Conservation (phyloP, 2,888 invertebrate species). For the Cheilosia scutellata region DNA sequence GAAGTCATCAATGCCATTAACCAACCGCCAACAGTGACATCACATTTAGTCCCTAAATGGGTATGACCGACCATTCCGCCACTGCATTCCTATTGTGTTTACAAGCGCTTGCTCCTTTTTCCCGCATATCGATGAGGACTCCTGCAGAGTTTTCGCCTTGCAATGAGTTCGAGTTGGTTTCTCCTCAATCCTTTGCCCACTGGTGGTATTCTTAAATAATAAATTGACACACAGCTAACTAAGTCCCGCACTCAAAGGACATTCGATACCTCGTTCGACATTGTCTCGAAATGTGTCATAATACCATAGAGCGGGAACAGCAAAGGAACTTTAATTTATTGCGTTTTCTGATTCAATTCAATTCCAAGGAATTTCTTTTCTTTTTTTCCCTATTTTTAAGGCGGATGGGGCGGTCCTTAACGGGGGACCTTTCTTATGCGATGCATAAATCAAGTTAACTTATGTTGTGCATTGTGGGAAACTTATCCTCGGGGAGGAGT, state of each 20-base stretch:
- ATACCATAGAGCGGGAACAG: not conserved
- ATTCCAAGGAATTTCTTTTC: conserved; percentile 52
- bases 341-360: conserved; percentile 57
- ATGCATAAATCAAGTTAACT: conserved; percentile 56
- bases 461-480: conserved; percentile 40
- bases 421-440: conserved; percentile 20
- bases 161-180: conserved; percentile 5
- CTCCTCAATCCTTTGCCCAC: conserved; percentile 3
- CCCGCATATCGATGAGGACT: conserved; percentile 11
- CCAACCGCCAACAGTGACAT: conserved; percentile 35
- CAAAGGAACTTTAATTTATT: conserved; percentile 49
- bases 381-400: conserved; percentile 16
- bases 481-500: conserved; percentile 35
- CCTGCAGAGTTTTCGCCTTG: conserved; percentile 20
- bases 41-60: conserved; percentile 37
- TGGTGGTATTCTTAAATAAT: conserved; percentile 56
- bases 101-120: conserved; percentile 2
- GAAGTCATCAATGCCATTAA: conserved; percentile 51
- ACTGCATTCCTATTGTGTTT: conserved; percentile 13
- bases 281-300: conserved; percentile 59
- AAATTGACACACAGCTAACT: conserved; percentile 54
- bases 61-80: not conserved
- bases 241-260: conserved; percentile 59
- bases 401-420: not conserved
- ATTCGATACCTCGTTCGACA: conserved; percentile 65